A percentile compares a stretch with the other conserved stretches of the same genome.
phyloP scores from a whole-genome alignment of 2,113 vertebrate species.

The Pteropus alecto region DNA sequence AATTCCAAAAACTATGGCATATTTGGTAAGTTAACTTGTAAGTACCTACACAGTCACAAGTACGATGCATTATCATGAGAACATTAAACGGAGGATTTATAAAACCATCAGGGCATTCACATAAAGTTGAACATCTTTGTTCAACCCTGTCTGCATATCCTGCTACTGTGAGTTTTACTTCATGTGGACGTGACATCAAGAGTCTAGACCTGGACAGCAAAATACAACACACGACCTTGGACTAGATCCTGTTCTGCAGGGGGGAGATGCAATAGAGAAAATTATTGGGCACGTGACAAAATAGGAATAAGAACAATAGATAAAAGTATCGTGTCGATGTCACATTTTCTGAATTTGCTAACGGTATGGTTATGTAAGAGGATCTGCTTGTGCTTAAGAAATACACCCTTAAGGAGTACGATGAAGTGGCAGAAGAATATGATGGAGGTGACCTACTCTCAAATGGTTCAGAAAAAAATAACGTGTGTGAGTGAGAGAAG shows the following conservation, averaged over 20 bases:
- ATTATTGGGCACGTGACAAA: neutral
- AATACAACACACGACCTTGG: neutral
- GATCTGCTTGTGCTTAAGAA: neutral
- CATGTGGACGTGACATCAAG: neutral
- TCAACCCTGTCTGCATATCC: neutral
- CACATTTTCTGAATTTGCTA: neutral
- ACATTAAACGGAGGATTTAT: neutral
- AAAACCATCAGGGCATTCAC: neutral
- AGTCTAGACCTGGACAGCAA: neutral
- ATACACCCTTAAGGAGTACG: neutral
- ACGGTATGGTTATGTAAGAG: neutral
- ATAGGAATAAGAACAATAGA: neutral
- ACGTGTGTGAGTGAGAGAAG: neutral
- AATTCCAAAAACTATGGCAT: neutral
- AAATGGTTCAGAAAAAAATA: neutral
- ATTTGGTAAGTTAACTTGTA: neutral
- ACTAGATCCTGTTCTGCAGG: neutral
- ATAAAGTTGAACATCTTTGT: neutral
- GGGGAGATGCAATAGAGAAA: neutral
- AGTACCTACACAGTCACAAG: neutral
- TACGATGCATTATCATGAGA: neutral
- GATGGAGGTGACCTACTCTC: neutral
- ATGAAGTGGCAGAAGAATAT: neutral
- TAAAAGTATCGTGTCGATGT: neutral
- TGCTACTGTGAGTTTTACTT: neutral